Base-by-base conservation (phyloP, 2,113 vertebrate genomes). In the Excalfactoria chinensis region DNA sequence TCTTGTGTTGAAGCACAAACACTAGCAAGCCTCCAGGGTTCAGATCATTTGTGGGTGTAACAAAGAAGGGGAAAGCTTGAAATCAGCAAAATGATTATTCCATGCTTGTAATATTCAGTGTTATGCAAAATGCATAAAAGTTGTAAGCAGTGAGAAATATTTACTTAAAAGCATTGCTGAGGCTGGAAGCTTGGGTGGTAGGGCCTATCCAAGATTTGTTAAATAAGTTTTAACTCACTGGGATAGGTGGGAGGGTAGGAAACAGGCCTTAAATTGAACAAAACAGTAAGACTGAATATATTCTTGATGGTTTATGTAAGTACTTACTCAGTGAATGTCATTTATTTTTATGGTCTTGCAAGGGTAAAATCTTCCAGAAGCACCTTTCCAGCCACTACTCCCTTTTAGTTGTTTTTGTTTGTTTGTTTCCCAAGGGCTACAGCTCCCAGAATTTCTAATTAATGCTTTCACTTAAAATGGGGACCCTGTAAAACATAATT, bases 271-370 rank as follows among this genome's bases (percentile, higher is more conserved):
- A 40, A 16, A 28, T 35, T 66, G 30, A 62, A n/a, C 11, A 8
- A 51, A 83, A 34, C 7, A 13, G 4, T 37, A 28, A 80, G 35
- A 32, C 2, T 5, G 21, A 23, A 20, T 43, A 69, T 32, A 55
- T n/a, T 41, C 0, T 0, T 37, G 4, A 34, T 9, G n/a, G 23
- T 21, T 68, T 81, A 5, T 19, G n/a, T 16, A 26, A 60, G 28
- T 46, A n/a, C 12, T 64, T 78, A 56, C 48, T 26, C 37, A 18
- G 9, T 40, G 23, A 22, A 22, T 8, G 69, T 64, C 12, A 11
- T 66, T 86, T 73, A 19, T 41, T 89, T 82, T 70, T 13, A 28
- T 48, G 26, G 8, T 55, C 6, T 56, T 26, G 11, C n/a, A 37
- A 74, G n/a, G 49, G 46, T n/a, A 73, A 89, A 87, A 75, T n/a